Base-by-base conservation (phyloP, 2,113 vertebrate genomes). In the Nycticryphes semicollaris region DNA sequence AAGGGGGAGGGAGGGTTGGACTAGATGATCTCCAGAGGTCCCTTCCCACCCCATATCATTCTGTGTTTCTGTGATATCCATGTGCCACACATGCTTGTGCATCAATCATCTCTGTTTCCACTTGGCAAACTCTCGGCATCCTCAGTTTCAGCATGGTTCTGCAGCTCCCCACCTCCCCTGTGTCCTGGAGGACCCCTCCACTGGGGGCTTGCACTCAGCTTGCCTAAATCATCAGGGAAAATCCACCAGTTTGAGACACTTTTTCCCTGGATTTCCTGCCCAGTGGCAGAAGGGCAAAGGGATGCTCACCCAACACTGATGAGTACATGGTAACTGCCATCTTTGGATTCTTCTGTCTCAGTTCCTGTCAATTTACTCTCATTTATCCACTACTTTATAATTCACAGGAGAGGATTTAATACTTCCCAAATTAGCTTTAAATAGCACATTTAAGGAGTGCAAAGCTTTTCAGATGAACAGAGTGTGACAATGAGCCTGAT, bases 81-180 rank as follows among this genome's bases (percentile, higher is more conserved):
- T 8, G 37, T 41, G 69, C 54, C n/a, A 4, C 1, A 0, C 19
- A 2, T n/a, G 43, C 47, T 35, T 47, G 11, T 1, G 0, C 22
- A 41, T 82, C 10, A 6, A 20, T 12, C 9, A 33, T 6, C 35
- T 39, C 51, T 2, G 0, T 9, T 75, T 14, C 33, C 24, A n/a
- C 1, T 1, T 0, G 4, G 15, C 50, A 41, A 45, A 39, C 33
- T 39, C 33, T 64, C 4, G 1, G 17, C 8, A n/a, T 31, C 59
- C 22, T 80, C 24, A 4, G 7, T 41, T 60, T 14, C 41, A 37
- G 22, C 0, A 0, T 10, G 28, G 11, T 17, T 47, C 62, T 50
- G 62, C 30, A 84, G 19, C 8, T 50, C 47, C 48, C 9, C 33
- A 37, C 17, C n/a, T 10, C 7, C 37, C n/a, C 37, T 9, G 5